These are phyloP conservation scores for Dasyprocta punctata DNA, from an alignment of 2,113 vertebrate genomes.

Conservation along the genomic window DNA sequence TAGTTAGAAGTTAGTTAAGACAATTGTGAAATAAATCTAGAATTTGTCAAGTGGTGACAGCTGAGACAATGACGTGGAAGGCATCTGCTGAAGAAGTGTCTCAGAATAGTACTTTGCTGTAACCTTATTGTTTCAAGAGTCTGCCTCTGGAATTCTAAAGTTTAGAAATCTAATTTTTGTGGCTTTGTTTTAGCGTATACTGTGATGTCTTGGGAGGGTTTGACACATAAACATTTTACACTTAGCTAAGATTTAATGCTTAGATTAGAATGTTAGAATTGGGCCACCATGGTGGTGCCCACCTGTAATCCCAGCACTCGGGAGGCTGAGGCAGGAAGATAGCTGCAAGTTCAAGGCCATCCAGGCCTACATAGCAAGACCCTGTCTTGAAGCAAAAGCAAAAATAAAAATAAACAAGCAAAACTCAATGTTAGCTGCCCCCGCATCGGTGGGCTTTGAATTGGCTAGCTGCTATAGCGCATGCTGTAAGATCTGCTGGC, in stretches of 20 bases:
- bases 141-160: neutral
- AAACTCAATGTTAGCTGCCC: neutral
- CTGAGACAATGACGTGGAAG: neutral
- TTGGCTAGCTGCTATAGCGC: neutral
- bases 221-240: neutral
- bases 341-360: no score
- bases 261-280: slow-evolving; percentile 24
- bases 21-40: neutral
- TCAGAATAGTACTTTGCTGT: neutral
- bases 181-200: slow-evolving; percentile 12
- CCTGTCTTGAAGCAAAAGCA: neutral
- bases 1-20: neutral
- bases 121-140: neutral
- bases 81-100: neutral
- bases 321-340: neutral
- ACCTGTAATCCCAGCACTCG: neutral
- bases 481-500: neutral
- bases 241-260: neutral
- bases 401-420: neutral
- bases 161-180: slow-evolving; percentile 23
- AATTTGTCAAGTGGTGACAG: slow-evolving; percentile 14
- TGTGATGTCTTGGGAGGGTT: neutral
- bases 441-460: neutral
- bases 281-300: neutral
- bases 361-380: neutral